Percentiles rank a stretch among this genome's conserved stretches.
Evolutionary conservation across 2,113 vertebrate genomes (phyloP).

Genomic region (Tautogolabrus adspersus): DNA sequence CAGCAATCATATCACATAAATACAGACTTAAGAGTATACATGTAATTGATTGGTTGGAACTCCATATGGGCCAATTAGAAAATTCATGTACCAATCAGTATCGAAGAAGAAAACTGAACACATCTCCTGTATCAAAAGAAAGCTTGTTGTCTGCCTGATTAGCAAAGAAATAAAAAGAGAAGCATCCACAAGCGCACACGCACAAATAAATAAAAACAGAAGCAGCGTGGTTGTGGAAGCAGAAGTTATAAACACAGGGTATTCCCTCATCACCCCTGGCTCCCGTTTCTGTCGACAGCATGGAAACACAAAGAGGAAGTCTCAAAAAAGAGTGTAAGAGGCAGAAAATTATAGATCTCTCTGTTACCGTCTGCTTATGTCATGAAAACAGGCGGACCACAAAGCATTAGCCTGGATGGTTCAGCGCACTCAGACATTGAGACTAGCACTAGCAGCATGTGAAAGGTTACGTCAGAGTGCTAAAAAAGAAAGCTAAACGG

Average conservation of each 20-base stretch:
- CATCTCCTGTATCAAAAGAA: background rate
- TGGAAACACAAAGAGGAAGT: slow-evolving; percentile 70
- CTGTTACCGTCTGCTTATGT: slow-evolving; percentile 76
- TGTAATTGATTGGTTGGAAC: too few relatives aligned
- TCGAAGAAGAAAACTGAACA: too few relatives aligned
- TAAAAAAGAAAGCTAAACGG: background rate
- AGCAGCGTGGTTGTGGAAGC: slow-evolving; percentile 17
- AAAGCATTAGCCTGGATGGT: slow-evolving; percentile 46
- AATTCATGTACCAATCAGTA: too few relatives aligned
- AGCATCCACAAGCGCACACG: background rate
- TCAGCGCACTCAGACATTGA: slow-evolving; percentile 57
- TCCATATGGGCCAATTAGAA: too few relatives aligned
- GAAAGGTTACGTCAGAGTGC: slow-evolving; percentile 40
- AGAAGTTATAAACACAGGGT: slow-evolving; percentile 56
- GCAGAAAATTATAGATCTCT: slow-evolving; percentile 77
- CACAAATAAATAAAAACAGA: slow-evolving; percentile 8
- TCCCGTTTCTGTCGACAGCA: slow-evolving; percentile 62
- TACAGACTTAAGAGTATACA: too few relatives aligned
- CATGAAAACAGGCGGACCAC: slow-evolving; percentile 68
- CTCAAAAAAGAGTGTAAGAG: slow-evolving; percentile 52
- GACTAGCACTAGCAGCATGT: slow-evolving; percentile 56
- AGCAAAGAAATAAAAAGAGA: background rate
- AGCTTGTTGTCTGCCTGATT: slow-evolving; percentile 10
- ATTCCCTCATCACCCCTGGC: slow-evolving; percentile 68
- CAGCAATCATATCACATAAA: too few relatives aligned